A percentile compares a stretch with the other conserved stretches of the same genome.
These are phyloP conservation scores for Gastracanthus pulcherrimus DNA, from an alignment of 2,888 invertebrate genomes.

Conservation along the genomic window DNA sequence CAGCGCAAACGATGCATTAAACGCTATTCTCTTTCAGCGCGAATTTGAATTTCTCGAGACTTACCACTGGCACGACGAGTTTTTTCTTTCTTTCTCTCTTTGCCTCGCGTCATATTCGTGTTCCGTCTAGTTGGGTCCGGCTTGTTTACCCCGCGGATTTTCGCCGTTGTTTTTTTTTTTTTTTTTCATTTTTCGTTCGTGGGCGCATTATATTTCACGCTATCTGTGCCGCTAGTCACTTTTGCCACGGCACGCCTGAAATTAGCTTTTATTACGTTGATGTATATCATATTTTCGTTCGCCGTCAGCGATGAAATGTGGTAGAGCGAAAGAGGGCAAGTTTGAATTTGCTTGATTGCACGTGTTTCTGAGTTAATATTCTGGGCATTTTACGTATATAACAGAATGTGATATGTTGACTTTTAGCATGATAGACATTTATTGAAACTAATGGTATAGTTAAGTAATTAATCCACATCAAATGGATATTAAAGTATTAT, in stretches of 20 bases:
- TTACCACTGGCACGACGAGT: background rate
- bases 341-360: conserved; percentile 2
- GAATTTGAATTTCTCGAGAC: conserved; percentile 20
- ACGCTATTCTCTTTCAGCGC: conserved; percentile 10
- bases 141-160: background rate
- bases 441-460: too few species aligned
- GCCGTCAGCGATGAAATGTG: background rate
- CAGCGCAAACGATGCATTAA: conserved; percentile 43
- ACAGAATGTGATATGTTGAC: too few species aligned
- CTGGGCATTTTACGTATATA: too few species aligned
- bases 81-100: background rate
- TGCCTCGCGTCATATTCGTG: background rate
- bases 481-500: too few species aligned
- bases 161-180: background rate
- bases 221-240: background rate
- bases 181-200: background rate
- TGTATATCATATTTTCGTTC: background rate
- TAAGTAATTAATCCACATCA: too few species aligned
- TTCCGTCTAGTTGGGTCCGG: background rate
- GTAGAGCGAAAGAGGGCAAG: background rate
- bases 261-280: background rate
- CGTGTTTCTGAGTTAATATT: too few species aligned
- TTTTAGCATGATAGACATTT: too few species aligned
- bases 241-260: background rate
- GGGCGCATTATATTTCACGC: background rate